A percentile compares a stretch with the other conserved stretches of the same genome.
Evolutionary conservation across 2,888 invertebrate genomes (phyloP).

Genomic region (Dysmachus trigonus): DNA sequence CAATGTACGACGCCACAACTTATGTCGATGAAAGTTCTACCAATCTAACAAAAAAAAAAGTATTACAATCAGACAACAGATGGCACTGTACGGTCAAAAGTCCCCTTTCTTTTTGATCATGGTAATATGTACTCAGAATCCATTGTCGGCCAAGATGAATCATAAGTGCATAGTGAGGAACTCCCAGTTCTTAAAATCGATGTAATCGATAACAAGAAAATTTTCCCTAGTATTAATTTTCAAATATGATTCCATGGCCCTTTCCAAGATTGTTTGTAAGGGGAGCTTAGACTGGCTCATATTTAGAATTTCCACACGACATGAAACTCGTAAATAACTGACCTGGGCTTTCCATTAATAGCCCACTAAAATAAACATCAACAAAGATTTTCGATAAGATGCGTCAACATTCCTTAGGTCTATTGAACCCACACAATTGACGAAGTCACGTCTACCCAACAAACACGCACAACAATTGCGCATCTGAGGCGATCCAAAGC

Average conservation of each 20-base stretch:
- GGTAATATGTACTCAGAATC: no score
- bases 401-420: not conserved
- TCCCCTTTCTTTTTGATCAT: no score
- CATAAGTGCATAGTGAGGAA: not conserved
- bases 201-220: not conserved
- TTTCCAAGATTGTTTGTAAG: not conserved
- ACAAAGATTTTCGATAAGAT: not conserved
- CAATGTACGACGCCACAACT: no score
- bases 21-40: no score
- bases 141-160: not conserved
- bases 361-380: not conserved
- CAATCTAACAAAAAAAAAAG: no score
- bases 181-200: not conserved
- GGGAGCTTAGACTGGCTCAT: not conserved
- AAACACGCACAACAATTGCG: not conserved
- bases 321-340: not conserved
- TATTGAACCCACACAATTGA: not conserved
- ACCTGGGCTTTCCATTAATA: not conserved
- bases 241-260: not conserved
- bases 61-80: no score
- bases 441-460: not conserved
- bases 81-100: no score
- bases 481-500: not conserved
- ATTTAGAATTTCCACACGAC: not conserved
- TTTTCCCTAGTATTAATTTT: not conserved